Percentiles rank a stretch among this genome's conserved stretches.
These are phyloP conservation scores for Synaphobranchus kaupii DNA, from an alignment of 2,797 vertebrate species.

Conservation along the genomic window DNA sequence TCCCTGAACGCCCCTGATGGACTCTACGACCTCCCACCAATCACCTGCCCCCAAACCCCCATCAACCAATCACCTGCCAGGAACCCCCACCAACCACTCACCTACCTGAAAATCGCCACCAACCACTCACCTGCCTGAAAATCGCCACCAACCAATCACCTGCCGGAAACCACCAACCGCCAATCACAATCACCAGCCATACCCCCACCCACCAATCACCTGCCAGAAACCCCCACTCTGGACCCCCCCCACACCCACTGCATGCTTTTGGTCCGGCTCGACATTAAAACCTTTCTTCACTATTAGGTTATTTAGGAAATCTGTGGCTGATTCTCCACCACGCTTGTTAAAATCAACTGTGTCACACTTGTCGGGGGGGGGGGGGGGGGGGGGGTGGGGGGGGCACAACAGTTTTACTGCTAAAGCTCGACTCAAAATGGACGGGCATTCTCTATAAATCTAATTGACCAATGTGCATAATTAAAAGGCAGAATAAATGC, in stretches of 20 bases:
- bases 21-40: background rate
- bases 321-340: background rate
- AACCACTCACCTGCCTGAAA: no score
- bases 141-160: background rate
- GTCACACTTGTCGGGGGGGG: background rate
- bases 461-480: background rate
- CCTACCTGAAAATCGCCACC: no score
- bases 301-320: background rate
- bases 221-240: background rate
- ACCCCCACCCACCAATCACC: background rate
- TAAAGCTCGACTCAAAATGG: background rate
- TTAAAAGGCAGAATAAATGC: background rate
- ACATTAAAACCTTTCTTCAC: background rate
- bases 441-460: background rate
- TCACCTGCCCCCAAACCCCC: background rate
- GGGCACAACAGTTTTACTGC: background rate
- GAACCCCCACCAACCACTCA: no score
- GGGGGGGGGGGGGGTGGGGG: no score
- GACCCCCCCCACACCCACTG: background rate
- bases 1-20: background rate
- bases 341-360: background rate
- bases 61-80: no score
- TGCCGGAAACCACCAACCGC: background rate
- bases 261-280: background rate
- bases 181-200: no score